phyloP scores from a whole-genome alignment of 1,140 invertebrate genomes.

The Pseudomyrmex flavicornis region DNA sequence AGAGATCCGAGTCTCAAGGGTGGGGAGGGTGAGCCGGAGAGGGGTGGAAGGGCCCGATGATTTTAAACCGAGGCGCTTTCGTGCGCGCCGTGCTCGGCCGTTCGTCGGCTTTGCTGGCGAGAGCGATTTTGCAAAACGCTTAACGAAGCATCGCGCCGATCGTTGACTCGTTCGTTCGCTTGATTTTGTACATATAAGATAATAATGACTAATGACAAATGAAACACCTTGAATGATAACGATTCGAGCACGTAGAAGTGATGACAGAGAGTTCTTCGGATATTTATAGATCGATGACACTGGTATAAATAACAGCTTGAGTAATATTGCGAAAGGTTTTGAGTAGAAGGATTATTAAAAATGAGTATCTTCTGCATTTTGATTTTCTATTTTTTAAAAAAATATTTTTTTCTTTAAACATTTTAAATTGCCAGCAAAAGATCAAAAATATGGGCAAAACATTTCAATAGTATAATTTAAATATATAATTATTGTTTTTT shows the following conservation, averaged over 20 bases:
- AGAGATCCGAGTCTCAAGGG: constrained; percentile 48
- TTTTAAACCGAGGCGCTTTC: constrained; percentile 61
- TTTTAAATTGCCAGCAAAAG: too few relatives aligned
- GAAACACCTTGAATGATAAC: constrained; percentile 51
- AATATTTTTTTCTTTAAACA: too few relatives aligned
- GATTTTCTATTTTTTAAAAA: too few relatives aligned
- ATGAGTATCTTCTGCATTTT: neutral
- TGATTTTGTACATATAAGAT: constrained; percentile 56
- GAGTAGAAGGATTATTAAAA: neutral
- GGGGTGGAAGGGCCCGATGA: constrained; percentile 65
- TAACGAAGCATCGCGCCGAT: constrained; percentile 6
- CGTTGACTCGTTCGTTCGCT: constrained; percentile 35
- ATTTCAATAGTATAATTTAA: neutral
- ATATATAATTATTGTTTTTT: constrained; percentile 7
- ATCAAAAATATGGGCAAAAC: too few relatives aligned
- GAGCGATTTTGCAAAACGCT: constrained; percentile 60
- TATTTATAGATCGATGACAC: neutral
- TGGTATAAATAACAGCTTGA: neutral
- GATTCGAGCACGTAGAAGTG: constrained; percentile 17
- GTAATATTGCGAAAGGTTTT: neutral
- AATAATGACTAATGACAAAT: constrained; percentile 48
- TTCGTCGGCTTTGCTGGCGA: neutral
- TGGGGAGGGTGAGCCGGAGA: constrained; percentile 28
- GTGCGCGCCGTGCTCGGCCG: constrained; percentile 24
- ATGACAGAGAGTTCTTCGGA: constrained; percentile 11